A percentile compares a stretch with the other conserved stretches of the same genome.
phyloP scores from a whole-genome alignment of 2,113 vertebrate species.

The Turdus rufiventris region DNA sequence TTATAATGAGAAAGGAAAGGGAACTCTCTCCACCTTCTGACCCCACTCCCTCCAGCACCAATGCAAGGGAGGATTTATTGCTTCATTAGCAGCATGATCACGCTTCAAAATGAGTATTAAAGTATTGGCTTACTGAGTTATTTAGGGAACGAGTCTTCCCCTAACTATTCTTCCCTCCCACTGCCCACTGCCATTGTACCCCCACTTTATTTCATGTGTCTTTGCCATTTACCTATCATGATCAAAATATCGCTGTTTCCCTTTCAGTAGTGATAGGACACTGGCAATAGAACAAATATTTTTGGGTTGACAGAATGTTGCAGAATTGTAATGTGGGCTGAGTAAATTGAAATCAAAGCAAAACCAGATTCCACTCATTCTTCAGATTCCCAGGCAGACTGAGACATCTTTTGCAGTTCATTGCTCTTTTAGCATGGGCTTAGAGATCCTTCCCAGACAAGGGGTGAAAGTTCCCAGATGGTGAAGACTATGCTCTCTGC shows the following conservation, averaged over 20 bases:
- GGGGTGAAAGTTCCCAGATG: not conserved
- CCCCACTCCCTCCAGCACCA: conserved; percentile 16
- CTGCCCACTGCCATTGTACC: not conserved
- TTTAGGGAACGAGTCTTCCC: conserved; percentile 27
- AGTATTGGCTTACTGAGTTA: conserved; percentile 25
- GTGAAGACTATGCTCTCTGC: not conserved
- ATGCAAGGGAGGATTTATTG: conserved; percentile 49
- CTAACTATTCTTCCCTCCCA: not conserved
- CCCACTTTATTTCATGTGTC: not conserved
- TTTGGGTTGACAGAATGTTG: conserved; percentile 4
- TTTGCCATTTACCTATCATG: not conserved
- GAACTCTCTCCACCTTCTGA: conserved; percentile 38
- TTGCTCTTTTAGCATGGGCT: not conserved
- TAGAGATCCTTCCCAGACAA: conserved; percentile 11
- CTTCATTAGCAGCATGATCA: conserved; percentile 48
- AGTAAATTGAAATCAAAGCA: conserved; percentile 45
- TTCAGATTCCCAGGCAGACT: conserved; percentile 36
- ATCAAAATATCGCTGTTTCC: not conserved
- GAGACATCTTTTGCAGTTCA: conserved; percentile 41
- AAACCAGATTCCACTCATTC: conserved; percentile 43
- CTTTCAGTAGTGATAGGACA: not conserved
- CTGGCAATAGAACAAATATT: conserved; percentile 16
- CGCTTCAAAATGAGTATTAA: conserved; percentile 16
- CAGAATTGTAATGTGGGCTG: conserved; percentile 18
- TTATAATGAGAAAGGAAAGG: conserved; percentile 31